Percentiles rank a stretch among this genome's conserved stretches.
phyloP scores from a whole-genome alignment of 2,113 vertebrate species.

The Montifringilla adamsi region DNA sequence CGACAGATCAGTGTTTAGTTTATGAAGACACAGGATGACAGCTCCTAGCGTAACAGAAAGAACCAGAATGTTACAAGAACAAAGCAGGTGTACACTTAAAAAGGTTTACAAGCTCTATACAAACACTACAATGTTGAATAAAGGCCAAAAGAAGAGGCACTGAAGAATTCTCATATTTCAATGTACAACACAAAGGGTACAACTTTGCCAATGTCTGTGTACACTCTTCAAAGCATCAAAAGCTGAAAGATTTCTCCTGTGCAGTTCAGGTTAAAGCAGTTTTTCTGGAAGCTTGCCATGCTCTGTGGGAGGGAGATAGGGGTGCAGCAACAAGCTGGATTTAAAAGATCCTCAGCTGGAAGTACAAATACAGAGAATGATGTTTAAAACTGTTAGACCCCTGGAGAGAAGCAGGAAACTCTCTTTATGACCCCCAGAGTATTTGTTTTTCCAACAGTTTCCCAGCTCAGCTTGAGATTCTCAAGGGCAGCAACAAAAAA shows the following conservation, averaged over 20 bases:
- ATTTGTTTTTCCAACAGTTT: constrained; percentile 66
- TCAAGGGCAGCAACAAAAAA: constrained; percentile 36
- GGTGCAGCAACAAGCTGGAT: constrained; percentile 20
- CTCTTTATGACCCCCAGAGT: constrained; percentile 52
- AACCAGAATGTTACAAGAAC: not conserved
- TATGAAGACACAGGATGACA: not conserved
- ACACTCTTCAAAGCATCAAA: constrained; percentile 22
- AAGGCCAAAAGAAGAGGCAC: not conserved
- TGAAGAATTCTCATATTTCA: constrained; percentile 6
- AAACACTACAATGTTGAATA: not conserved
- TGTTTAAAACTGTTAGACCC: constrained; percentile 55
- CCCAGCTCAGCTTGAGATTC: constrained; percentile 49
- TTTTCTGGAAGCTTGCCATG: constrained; percentile 30
- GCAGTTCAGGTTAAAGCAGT: constrained; percentile 10
- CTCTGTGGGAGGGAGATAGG: not conserved
- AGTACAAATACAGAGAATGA: constrained; percentile 31
- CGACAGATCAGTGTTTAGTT: not conserved
- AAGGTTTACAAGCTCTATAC: not conserved
- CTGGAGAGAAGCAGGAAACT: constrained; percentile 60
- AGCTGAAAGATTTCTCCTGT: not conserved
- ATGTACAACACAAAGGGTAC: not conserved
- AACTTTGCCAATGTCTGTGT: not conserved
- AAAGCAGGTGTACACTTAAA: not conserved
- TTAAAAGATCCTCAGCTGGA: constrained; percentile 55
- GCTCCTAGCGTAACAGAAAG: not conserved